A percentile compares a stretch with the other conserved stretches of the same genome.
These are phyloP conservation scores for Zaprionus vittiger DNA, from an alignment of 1,140 invertebrate genomes.

Conservation along the genomic window DNA sequence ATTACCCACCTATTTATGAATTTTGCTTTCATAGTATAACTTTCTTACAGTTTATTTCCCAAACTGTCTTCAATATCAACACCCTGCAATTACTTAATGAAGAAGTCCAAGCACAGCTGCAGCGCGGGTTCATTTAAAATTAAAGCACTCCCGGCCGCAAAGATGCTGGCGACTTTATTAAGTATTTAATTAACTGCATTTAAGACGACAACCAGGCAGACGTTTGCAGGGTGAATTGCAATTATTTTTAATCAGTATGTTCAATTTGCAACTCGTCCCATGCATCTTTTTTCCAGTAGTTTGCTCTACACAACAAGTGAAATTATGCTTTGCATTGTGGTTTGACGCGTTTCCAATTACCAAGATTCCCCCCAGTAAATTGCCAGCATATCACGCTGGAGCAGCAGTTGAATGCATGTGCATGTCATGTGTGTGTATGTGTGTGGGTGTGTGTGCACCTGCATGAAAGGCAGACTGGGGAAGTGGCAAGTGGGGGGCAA, in stretches of 20 bases:
- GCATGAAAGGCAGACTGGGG: background rate
- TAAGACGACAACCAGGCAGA: background rate
- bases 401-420: background rate
- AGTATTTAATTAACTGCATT: conserved; percentile 7
- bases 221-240: background rate
- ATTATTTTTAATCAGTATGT: conserved; percentile 12
- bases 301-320: background rate
- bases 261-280: conserved; percentile 9
- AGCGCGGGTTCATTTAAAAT: background rate
- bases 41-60: background rate
- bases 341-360: conserved; percentile 43
- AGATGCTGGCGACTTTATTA: background rate
- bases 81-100: background rate
- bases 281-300: background rate
- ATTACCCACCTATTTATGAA: no score
- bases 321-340: conserved; percentile 29
- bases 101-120: background rate
- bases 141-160: background rate
- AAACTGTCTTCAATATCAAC: no score
- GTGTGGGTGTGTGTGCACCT: background rate
- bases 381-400: conserved; percentile 7
- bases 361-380: conserved; percentile 20
- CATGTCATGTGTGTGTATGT: background rate
- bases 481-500: background rate
- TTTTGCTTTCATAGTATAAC: no score